Evolutionary conservation across 2,797 vertebrate genomes (phyloP), one percentile per base, ranked within the genome.

Genomic region (Knipowitschia caucasica): DNA sequence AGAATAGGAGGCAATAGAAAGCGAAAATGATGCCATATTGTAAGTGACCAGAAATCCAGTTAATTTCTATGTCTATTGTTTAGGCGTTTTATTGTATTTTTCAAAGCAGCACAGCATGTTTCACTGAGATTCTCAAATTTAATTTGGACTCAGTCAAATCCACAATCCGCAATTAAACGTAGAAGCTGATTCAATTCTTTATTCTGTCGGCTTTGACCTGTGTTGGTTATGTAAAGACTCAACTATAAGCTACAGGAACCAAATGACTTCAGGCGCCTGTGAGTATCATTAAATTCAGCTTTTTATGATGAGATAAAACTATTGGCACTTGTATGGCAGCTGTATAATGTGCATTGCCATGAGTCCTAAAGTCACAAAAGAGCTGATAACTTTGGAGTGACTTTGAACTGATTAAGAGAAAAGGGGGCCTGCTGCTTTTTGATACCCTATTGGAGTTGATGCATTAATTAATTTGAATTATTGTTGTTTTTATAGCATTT

Each of bases 81-180:
- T 52, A 69, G 72, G 73, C 79, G 65, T 70, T 80, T 66, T 68
- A 84, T 82, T 80, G 65, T 84, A 78, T 80, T 88, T 46, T 83
- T 78, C 70, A 74, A 71, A 77, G 69, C 74, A 78, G 73, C 68
- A 71, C 71, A 73, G 75, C 56, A 69, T 72, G 82, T 84, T 86
- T 86, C 71, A 77, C 73, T 67, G 75, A 67, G 69, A 86, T 84
- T 86, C 64, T 84, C 64, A 70, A 33, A 90, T 90, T 91, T 89
- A 90, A 90, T 91, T 91, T 90, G 74, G 73, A 67, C 44, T 80
- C 69, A 87, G 89, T 89, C 81, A 86, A 86, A 84, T 85, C 86
- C 80, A 86, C 80, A 85, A 82, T 82, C 76, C 80, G 64, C 83
- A 83, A 85, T 86, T 84, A 75, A 84, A 80, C 79, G 79, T 84